Base-by-base conservation (phyloP, 2,888 invertebrate genomes). In the Argynnis bischoffii region DNA sequence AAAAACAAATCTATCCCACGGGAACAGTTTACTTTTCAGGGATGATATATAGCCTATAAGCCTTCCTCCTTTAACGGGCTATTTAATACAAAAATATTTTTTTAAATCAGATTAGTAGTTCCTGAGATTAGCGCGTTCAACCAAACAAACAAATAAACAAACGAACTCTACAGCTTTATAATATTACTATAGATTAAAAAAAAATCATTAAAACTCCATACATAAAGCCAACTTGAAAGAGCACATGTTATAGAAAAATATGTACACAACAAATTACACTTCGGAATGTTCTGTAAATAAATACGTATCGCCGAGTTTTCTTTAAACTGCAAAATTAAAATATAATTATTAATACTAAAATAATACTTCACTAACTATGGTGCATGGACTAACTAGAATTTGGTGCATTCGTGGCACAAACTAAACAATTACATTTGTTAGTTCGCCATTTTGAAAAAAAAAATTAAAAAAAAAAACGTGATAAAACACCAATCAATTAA, bases 381-480 rank as follows among this genome's bases (percentile, higher is more conserved):
- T 64, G 64, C 64, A 48, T 59, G 47, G 65, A 53, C 65, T 41
- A 47, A 54, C 46, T 31, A 57, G 41, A 55, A 55, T 47, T 65
- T 53, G 59, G 65, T 65, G 65, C 65, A 59, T 47, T 57, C 21
- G n/a, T 59, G 26, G 13, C 48, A 59, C 26, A 48, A 47, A 48
- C 11, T 35, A 21, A 46, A 47, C 41, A 21, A 47, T 21, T 14
- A 41, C 8, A n/a, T 1, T 6, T 50, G 50, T 18, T n/a, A 60
- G 11, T 35, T 61, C 6, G 35, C 4, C n/a, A 35, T 41, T 6
- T 15, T 35, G 16, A 15, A 35, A 18, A 11, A 6, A 15, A 55
- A 26, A 26, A 18, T 21, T 18, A 1, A 18, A 18, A 18, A 18
- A 54, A 26, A 55, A 55, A 11, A 31, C 15, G 11, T 16, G 31